Evolutionary conservation across 2,888 invertebrate genomes (phyloP).

Genomic region (Dolichopus griseipennis): DNA sequence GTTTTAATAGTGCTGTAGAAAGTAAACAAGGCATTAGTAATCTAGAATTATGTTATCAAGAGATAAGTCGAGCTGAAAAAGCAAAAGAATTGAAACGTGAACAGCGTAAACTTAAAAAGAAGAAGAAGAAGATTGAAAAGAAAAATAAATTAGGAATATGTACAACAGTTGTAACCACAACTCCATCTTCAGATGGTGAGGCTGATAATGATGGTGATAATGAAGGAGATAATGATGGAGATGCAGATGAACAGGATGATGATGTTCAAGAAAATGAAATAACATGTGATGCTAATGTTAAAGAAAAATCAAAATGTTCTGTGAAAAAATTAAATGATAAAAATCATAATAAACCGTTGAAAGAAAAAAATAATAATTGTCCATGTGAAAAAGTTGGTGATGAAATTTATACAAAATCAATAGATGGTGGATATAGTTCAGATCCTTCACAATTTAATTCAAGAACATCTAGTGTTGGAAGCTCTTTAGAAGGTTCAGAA

Average conservation of each 20-base stretch:
- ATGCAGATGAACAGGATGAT: constrained; percentile 25
- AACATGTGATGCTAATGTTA: background rate
- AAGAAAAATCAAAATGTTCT: constrained; percentile 4
- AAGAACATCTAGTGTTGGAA: constrained; percentile 66
- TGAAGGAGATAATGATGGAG: constrained; percentile 21
- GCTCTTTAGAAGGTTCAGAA: constrained; percentile 84
- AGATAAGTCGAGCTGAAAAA: constrained; percentile 77
- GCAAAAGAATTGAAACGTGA: constrained; percentile 77
- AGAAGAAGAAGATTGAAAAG: constrained; percentile 59
- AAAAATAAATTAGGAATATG: constrained; percentile 32
- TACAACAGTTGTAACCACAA: constrained; percentile 26
- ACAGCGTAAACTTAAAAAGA: constrained; percentile 73
- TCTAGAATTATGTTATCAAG: constrained; percentile 77
- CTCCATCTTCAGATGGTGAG: constrained; percentile 21
- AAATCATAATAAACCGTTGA: constrained; percentile 7
- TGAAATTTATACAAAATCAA: constrained; percentile 47
- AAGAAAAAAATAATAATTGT: constrained; percentile 31
- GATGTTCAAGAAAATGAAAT: constrained; percentile 22
- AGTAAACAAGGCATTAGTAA: constrained; percentile 81
- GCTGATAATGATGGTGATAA: constrained; percentile 41
- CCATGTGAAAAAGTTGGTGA: constrained; percentile 48
- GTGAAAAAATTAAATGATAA: constrained; percentile 6
- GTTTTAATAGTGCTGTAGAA: constrained; percentile 85
- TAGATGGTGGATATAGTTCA: constrained; percentile 83
- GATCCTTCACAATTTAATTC: constrained; percentile 58